Evolutionary conservation across 2,797 vertebrate genomes (phyloP), one percentile per base, ranked within the genome.

Genomic region (Amazona finschi): DNA sequence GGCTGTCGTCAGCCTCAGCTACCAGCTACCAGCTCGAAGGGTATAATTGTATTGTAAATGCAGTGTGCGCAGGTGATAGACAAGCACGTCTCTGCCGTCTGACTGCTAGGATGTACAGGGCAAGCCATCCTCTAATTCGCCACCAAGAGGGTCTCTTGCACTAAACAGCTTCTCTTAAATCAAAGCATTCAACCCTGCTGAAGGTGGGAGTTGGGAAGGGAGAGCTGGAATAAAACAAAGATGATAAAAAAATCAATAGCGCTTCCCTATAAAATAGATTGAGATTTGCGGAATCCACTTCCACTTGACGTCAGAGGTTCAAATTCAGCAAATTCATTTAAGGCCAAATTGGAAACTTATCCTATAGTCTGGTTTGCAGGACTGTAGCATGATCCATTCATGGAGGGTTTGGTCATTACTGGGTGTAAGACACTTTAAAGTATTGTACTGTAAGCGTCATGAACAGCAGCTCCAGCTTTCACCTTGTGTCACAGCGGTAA

Each of bases 201-300:
- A 94, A 97, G 97, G 95, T 92, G 70, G 87, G 88, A 85, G 89
- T 27, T 94, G 84, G 86, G 93, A 97, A 84, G 81, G 84, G 71
- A 94, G 73, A 93, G 94, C 33, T 82, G 89, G 82, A 62, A 81
- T 92, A 84, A 85, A 94, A 80, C 79, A 79, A 83, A 97, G 94
- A 96, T 67, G 1, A 97, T 97, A 97, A 98, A 97, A 97, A 97
- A 98, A 98, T 98, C 98, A 97, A 98, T 98, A 98, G 95, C 27
- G 2, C 87, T 97, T 97, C 96, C 97, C 97, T 93, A 96, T 98
- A 98, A 98, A 98, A 97, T 96, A 97, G 97, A 97, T 96, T 33
- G 96, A 98, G 97, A 97, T 98, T 97, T 97, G 97, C 96, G 41
- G 97, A 97, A 97, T 97, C 96, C 90, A 47, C 96, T 97, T 97